Evolutionary conservation across 2,113 vertebrate genomes (phyloP).

Genomic region (Arvicanthis niloticus): DNA sequence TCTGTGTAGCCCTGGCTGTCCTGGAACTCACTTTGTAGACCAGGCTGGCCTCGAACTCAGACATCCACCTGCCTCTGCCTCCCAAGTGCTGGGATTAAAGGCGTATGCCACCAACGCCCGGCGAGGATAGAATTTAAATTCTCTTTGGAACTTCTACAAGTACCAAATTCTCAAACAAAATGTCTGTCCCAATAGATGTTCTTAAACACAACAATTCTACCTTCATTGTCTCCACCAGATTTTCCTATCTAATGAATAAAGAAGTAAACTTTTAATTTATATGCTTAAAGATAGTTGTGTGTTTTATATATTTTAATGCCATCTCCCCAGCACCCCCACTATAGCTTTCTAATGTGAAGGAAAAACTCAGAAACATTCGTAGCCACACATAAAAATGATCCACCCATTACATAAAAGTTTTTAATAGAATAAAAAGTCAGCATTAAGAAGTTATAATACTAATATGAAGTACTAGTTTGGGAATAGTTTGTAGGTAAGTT

Average conservation of each 20-base stretch:
- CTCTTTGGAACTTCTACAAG: too few species aligned
- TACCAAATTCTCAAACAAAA: too few species aligned
- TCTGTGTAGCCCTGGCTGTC: too few species aligned
- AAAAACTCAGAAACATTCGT: background rate
- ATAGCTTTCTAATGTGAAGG: background rate
- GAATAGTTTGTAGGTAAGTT: background rate
- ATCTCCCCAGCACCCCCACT: background rate
- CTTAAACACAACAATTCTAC: background rate
- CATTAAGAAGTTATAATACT: background rate
- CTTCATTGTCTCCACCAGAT: background rate
- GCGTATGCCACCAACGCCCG: too few species aligned
- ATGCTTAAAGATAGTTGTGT: background rate
- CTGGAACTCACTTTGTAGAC: too few species aligned
- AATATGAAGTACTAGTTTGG: background rate
- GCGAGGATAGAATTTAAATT: too few species aligned
- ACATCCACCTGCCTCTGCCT: too few species aligned
- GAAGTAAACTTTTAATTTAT: background rate
- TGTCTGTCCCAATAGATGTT: too few species aligned
- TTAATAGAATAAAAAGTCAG: background rate
- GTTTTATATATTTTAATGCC: background rate
- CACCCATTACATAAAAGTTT: background rate
- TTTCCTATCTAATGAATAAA: background rate
- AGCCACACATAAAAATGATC: background rate
- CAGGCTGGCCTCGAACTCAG: too few species aligned
- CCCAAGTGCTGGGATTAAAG: too few species aligned